Conservation (phyloP, 2,113 vertebrate genomes). For the Cyprinus carpio region DNA sequence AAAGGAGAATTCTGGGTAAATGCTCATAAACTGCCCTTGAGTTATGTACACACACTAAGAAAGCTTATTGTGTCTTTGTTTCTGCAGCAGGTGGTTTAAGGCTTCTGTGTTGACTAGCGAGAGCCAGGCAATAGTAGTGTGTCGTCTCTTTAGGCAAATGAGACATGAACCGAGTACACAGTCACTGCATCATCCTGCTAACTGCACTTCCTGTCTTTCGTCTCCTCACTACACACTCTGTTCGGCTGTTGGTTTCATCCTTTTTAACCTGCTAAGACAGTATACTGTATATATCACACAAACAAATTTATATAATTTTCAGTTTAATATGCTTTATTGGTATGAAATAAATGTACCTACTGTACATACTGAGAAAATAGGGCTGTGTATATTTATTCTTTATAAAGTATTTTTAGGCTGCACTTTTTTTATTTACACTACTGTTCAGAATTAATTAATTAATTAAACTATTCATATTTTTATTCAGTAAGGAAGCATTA, state of each 20-base stretch:
- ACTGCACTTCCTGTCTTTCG: not conserved
- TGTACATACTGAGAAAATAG: not conserved
- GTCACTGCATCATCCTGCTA: slow-evolving; percentile 35
- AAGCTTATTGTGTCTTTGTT: slow-evolving; percentile 22
- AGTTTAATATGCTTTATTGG: not conserved
- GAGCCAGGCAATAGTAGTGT: slow-evolving; percentile 20
- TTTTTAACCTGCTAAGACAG: not conserved
- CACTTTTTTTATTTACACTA: not conserved
- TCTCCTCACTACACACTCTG: slow-evolving; percentile 15
- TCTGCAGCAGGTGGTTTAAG: slow-evolving; percentile 45
- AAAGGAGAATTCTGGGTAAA: not conserved
- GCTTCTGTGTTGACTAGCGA: slow-evolving; percentile 32
- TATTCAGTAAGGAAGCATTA: not conserved
- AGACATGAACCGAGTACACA: slow-evolving; percentile 41
- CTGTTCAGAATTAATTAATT: not conserved
- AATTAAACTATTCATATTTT: not conserved
- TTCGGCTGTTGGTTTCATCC: slow-evolving; percentile 1
- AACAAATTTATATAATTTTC: not conserved
- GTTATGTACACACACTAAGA: not conserved
- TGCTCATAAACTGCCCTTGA: slow-evolving; percentile 1
- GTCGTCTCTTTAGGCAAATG: slow-evolving; percentile 49
- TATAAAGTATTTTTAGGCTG: not conserved
- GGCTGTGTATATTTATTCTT: not conserved
- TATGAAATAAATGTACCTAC: not conserved
- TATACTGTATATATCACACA: not conserved